Evolutionary conservation across 2,888 invertebrate species (phyloP).

Genomic region (Aromia moschata): DNA sequence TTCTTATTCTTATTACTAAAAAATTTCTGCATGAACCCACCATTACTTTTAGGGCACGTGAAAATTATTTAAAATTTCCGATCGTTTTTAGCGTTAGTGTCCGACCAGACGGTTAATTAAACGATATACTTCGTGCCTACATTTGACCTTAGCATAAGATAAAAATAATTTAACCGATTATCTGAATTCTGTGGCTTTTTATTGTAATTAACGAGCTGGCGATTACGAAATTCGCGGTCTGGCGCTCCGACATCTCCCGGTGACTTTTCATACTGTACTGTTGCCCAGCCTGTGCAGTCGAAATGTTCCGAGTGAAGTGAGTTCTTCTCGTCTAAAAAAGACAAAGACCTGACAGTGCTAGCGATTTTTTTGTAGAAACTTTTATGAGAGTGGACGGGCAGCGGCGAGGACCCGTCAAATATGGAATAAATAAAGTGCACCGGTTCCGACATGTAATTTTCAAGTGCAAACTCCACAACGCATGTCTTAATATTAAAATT

Average conservation of each 20-base stretch:
- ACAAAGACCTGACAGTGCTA: constrained; percentile 25
- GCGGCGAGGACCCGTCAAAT: not conserved
- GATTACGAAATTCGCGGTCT: constrained; percentile 21
- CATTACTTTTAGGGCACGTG: not conserved
- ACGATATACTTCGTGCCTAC: not conserved
- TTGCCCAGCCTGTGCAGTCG: constrained; percentile 19
- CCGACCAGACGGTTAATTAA: not conserved
- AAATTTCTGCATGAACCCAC: not conserved
- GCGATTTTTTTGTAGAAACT: constrained; percentile 11
- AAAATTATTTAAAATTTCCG: not conserved
- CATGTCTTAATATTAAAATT: constrained; percentile 24
- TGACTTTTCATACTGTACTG: constrained; percentile 16
- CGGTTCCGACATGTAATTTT: not conserved
- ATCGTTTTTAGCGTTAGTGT: too few relatives aligned
- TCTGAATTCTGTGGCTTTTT: not conserved
- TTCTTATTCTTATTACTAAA: too few relatives aligned
- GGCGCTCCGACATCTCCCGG: constrained; percentile 9
- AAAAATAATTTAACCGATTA: not conserved
- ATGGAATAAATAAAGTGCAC: constrained; percentile 2
- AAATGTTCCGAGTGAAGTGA: constrained; percentile 21
- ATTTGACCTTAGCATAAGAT: not conserved
- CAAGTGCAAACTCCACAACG: constrained; percentile 18
- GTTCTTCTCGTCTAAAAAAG: constrained; percentile 22
- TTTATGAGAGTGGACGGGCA: constrained; percentile 8
- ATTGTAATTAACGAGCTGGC: not conserved